Conservation (phyloP, 2,113 vertebrate species). For the Microtus richardsoni region DNA sequence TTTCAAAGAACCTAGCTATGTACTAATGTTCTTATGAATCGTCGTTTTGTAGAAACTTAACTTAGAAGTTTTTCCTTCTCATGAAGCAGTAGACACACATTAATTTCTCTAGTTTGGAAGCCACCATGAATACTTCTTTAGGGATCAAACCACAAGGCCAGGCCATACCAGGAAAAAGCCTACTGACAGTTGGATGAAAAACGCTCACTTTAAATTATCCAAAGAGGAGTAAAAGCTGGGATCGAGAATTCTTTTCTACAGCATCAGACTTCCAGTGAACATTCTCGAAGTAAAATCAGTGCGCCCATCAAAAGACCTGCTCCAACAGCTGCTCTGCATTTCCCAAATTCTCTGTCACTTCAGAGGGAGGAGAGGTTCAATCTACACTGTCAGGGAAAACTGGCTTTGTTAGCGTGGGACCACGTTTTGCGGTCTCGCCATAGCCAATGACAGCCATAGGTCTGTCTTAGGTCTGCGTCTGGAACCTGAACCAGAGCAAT, state of each 20-base stretch:
- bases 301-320: background rate
- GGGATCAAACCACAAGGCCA: background rate
- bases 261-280: slow-evolving; percentile 37
- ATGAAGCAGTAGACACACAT: background rate
- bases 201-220: background rate
- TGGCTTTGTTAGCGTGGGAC: background rate
- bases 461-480: background rate
- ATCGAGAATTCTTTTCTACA: background rate
- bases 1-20: background rate
- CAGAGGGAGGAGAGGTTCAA: background rate
- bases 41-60: background rate
- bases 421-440: background rate
- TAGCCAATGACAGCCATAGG: background rate
- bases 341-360: slow-evolving; percentile 33
- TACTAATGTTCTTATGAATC: background rate
- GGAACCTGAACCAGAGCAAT: slow-evolving; percentile 77
- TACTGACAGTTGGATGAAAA: background rate
- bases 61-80: background rate
- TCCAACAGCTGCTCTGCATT: slow-evolving; percentile 13
- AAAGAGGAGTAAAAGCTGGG: background rate
- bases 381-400: background rate
- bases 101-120: background rate
- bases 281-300: slow-evolving; percentile 29
- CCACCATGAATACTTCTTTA: background rate
- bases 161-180: background rate